phyloP scores from a whole-genome alignment of 2,797 vertebrate species.

The Lacerta agilis region DNA sequence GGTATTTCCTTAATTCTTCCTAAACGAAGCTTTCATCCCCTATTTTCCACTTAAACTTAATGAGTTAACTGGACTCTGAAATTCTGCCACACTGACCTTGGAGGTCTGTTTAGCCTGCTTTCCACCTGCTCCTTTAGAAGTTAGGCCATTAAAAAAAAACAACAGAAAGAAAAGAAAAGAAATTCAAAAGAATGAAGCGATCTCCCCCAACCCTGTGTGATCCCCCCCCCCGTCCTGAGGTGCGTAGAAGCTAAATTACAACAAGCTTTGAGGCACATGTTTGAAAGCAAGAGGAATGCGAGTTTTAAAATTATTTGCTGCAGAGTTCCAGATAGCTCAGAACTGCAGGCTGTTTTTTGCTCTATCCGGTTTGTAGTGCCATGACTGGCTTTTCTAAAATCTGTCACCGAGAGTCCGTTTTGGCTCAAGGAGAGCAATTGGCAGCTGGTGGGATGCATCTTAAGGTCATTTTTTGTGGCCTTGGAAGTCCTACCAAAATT shows the following conservation, averaged over 20 bases:
- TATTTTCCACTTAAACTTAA: conserved; percentile 80
- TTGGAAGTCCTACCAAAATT: not conserved
- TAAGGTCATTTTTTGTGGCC: not conserved
- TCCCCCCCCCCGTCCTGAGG: not conserved
- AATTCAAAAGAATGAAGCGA: not conserved
- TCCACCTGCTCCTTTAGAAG: conserved; percentile 84
- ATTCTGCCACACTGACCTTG: conserved; percentile 73
- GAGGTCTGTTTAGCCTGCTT: conserved; percentile 79
- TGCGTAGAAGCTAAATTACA: not conserved
- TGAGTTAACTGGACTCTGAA: conserved; percentile 77
- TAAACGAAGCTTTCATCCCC: conserved; percentile 78
- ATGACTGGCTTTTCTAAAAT: not conserved
- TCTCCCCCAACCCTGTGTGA: conserved; percentile 50
- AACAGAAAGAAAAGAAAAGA: conserved; percentile 31
- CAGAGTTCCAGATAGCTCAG: conserved; percentile 15
- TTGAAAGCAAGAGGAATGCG: conserved; percentile 18
- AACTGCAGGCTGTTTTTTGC: not conserved
- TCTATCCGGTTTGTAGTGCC: not conserved
- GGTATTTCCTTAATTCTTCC: conserved; percentile 91
- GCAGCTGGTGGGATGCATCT: not conserved
- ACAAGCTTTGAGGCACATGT: not conserved
- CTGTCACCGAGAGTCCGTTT: not conserved
- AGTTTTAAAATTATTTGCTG: conserved; percentile 11
- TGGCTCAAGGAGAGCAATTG: not conserved
- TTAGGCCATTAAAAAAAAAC: conserved; percentile 69